A percentile compares a stretch with the other conserved stretches of the same genome.
phyloP scores from a whole-genome alignment of 2,888 invertebrate genomes.

The Megaustenia siamemsis region DNA sequence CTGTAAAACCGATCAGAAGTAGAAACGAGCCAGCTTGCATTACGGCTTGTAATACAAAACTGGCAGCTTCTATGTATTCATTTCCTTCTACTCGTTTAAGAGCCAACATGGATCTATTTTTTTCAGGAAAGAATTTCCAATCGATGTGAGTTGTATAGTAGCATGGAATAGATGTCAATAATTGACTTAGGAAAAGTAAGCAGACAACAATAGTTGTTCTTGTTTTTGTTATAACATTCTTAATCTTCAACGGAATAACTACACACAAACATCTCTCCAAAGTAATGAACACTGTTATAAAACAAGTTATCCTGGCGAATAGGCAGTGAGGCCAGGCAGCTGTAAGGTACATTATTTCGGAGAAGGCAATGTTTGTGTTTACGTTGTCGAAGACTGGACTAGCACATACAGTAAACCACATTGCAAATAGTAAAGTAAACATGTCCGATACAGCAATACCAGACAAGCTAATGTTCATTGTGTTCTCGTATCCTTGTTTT shows the following conservation, averaged over 20 bases:
- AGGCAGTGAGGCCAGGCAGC: conserved; percentile 2
- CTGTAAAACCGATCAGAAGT: neutral
- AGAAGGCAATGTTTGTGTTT: conserved; percentile 88
- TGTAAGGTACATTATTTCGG: conserved; percentile 87
- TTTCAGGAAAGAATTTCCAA: conserved; percentile 30
- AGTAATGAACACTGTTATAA: conserved; percentile 21
- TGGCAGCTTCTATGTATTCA: conserved; percentile 11
- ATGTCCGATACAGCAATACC: conserved; percentile 3
- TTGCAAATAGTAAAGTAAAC: neutral
- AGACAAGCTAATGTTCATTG: conserved; percentile 5
- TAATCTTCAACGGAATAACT: neutral
- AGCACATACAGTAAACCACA: neutral
- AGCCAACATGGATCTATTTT: conserved; percentile 32
- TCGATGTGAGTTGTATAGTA: neutral
- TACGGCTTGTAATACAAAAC: conserved; percentile 9
- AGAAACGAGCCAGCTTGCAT: conserved; percentile 1
- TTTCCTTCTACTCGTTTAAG: neutral
- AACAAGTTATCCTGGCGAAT: neutral
- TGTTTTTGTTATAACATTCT: neutral
- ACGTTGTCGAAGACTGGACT: neutral
- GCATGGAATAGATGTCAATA: neutral
- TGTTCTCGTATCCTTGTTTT: neutral
- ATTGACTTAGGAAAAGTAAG: neutral
- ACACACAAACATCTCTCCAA: conserved; percentile 10
- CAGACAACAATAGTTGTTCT: neutral